Percentiles rank a stretch among this genome's conserved stretches.
phyloP scores from a whole-genome alignment of 2,888 invertebrate genomes.

The Antitype chi region DNA sequence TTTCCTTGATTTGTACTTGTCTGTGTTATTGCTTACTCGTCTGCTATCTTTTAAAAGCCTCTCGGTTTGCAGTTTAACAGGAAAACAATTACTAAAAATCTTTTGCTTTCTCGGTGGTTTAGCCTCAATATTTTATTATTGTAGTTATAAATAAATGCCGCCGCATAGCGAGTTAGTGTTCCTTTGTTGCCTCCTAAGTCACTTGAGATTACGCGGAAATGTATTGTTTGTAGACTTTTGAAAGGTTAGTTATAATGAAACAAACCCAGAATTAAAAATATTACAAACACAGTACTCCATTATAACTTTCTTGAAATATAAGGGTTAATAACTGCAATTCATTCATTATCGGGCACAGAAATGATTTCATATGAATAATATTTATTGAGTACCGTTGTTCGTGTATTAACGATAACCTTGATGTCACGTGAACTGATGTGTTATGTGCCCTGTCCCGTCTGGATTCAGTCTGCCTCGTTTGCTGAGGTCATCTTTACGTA shows the following conservation, averaged over 20 bases:
- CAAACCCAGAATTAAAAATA: not conserved
- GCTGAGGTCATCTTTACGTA: not conserved
- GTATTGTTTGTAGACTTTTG: not conserved
- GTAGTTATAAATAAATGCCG: conserved; percentile 1
- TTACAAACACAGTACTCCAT: not conserved
- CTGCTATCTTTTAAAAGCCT: not conserved
- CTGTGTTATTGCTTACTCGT: not conserved
- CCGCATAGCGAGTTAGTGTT: not conserved
- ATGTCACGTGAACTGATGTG: conserved; percentile 18
- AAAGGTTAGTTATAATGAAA: not conserved
- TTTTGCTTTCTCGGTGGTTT: not conserved
- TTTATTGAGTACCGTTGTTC: conserved; percentile 12
- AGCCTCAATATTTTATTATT: conserved; percentile 6
- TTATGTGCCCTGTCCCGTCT: conserved; percentile 35
- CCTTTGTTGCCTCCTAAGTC: not conserved
- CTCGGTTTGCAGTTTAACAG: not conserved
- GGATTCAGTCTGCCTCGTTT: conserved; percentile 32
- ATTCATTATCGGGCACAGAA: not conserved
- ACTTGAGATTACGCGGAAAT: not conserved
- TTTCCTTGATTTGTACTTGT: not conserved
- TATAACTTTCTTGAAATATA: not conserved
- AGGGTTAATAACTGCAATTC: conserved; percentile 1
- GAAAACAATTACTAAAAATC: not conserved
- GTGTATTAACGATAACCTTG: conserved; percentile 43
- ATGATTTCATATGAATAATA: not conserved